Percentiles rank a stretch among this genome's conserved stretches.
Evolutionary conservation across 2,888 invertebrate species (phyloP).

Genomic region (Gibbula magus): DNA sequence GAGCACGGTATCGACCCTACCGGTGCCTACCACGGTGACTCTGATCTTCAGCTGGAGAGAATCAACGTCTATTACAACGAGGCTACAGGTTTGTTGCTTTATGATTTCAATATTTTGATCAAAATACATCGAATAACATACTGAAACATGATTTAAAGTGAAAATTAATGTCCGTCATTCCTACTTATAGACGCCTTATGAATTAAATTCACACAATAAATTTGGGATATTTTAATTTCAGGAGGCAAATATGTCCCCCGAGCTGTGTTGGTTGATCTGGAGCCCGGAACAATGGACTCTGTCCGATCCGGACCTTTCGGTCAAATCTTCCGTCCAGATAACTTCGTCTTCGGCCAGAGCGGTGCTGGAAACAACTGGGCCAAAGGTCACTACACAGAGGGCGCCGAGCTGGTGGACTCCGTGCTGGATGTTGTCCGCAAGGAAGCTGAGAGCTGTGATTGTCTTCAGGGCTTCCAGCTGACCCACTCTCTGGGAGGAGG

Average conservation of each 20-base stretch:
- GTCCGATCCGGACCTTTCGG: constrained; percentile 94
- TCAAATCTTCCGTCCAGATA: constrained; percentile 93
- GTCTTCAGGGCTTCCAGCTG: constrained; percentile 72
- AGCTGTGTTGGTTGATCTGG: constrained; percentile 92
- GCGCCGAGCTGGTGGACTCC: constrained; percentile 71
- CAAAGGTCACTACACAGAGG: constrained; percentile 70
- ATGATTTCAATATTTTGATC: background rate
- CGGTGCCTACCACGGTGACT: constrained; percentile 69
- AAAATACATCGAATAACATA: too few species aligned
- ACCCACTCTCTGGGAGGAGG: constrained; percentile 86
- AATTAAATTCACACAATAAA: background rate
- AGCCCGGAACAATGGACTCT: constrained; percentile 97
- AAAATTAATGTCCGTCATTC: too few species aligned
- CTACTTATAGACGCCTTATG: too few species aligned
- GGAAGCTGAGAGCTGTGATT: constrained; percentile 70
- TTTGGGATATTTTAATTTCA: background rate
- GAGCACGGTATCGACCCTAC: constrained; percentile 71
- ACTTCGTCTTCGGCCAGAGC: constrained; percentile 85
- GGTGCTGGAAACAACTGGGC: constrained; percentile 73
- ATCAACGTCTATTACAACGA: constrained; percentile 91
- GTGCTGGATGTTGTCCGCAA: constrained; percentile 71
- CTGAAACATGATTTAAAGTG: too few species aligned
- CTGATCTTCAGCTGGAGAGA: constrained; percentile 73
- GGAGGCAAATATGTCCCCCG: constrained; percentile 92
- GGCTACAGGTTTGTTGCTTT: constrained; percentile 79